Conservation (phyloP, 2,888 invertebrate genomes). For the Allophyes oxyacanthae region DNA sequence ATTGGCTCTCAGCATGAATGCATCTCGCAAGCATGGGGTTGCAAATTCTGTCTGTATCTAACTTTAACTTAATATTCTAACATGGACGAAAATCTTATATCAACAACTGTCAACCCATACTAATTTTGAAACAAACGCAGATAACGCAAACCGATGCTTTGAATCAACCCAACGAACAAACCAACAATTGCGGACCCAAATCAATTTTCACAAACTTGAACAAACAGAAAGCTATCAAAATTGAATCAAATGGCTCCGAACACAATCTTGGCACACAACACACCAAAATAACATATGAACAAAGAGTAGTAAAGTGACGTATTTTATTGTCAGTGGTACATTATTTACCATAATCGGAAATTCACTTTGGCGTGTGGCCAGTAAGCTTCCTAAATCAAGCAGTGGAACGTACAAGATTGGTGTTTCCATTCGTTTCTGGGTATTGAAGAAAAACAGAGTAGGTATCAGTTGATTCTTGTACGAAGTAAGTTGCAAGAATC, state of each 20-base stretch:
- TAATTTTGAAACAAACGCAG: no score
- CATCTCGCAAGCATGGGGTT: no score
- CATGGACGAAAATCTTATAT: neutral
- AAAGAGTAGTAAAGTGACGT: slow-evolving; percentile 50
- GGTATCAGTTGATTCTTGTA: neutral
- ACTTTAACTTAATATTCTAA: no score
- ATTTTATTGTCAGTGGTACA: slow-evolving; percentile 57
- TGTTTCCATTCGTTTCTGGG: slow-evolving; percentile 30
- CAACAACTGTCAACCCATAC: no score
- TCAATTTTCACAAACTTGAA: slow-evolving; percentile 15
- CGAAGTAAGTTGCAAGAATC: no score
- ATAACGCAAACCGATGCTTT: no score
- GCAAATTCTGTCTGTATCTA: no score
- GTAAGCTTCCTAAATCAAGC: slow-evolving; percentile 66
- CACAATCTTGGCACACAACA: slow-evolving; percentile 53
- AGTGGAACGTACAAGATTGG: slow-evolving; percentile 44
- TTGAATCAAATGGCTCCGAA: slow-evolving; percentile 46
- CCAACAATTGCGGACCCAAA: neutral
- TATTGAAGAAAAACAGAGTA: slow-evolving; percentile 25
- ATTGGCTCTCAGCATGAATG: no score
- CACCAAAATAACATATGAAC: slow-evolving; percentile 52
- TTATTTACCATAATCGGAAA: slow-evolving; percentile 78
- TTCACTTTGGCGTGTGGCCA: slow-evolving; percentile 78
- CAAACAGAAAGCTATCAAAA: slow-evolving; percentile 42
- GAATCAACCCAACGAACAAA: neutral